Evolutionary conservation across 2,888 invertebrate species (phyloP).

Genomic region (Norana najaformis): DNA sequence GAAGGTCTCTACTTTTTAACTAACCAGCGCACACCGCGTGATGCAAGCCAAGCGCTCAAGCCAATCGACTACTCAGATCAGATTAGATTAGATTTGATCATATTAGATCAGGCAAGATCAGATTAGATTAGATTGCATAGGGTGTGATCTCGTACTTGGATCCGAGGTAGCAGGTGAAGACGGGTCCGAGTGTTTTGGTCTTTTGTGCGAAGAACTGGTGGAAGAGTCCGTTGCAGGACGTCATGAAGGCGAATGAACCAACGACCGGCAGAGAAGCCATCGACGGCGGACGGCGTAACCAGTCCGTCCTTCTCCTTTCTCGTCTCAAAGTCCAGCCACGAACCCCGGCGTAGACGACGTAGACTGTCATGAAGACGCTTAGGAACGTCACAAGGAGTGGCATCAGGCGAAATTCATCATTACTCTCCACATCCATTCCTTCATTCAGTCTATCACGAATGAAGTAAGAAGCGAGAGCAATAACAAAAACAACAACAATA

Average conservation of each 20-base stretch:
- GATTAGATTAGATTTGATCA: too few species aligned
- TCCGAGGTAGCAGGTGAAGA: slow-evolving; percentile 3
- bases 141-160: neutral
- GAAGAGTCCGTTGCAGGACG: neutral
- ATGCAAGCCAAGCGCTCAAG: too few species aligned
- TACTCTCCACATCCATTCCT: neutral
- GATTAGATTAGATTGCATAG: neutral
- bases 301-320: neutral
- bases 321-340: neutral
- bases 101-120: too few species aligned
- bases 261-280: slow-evolving; percentile 9
- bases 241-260: slow-evolving; percentile 22
- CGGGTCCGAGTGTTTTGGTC: slow-evolving; percentile 8
- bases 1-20: too few species aligned
- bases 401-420: neutral
- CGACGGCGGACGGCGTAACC: neutral
- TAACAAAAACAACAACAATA: neutral
- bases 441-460: neutral
- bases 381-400: neutral
- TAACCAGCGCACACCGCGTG: too few species aligned
- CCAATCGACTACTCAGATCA: too few species aligned
- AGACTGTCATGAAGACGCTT: neutral
- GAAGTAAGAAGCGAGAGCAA: neutral
- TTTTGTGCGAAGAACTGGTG: neutral
- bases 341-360: neutral